Conservation (phyloP, 2,113 vertebrate genomes). For the Rhinolophus ferrumequinum region DNA sequence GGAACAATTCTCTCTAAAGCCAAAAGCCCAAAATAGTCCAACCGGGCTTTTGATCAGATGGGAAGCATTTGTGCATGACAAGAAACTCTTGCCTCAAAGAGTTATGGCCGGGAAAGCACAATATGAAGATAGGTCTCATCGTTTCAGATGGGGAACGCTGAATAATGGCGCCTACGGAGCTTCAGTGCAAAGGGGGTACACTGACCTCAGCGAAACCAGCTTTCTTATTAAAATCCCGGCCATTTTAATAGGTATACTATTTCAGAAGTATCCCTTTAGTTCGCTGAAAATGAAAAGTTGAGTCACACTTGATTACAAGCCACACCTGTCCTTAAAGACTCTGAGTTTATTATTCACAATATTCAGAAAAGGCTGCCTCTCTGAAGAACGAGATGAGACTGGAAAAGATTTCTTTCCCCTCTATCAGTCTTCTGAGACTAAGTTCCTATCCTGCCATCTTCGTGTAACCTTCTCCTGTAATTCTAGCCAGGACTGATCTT, state of each 20-base stretch:
- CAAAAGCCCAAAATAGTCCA: constrained; percentile 72
- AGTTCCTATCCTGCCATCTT: too few species aligned
- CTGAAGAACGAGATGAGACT: neutral
- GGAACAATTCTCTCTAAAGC: constrained; percentile 65
- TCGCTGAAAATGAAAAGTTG: neutral
- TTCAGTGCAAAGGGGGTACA: neutral
- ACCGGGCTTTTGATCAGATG: constrained; percentile 50
- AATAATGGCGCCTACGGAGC: neutral
- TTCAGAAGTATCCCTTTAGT: neutral
- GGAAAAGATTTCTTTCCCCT: neutral
- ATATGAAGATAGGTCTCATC: neutral
- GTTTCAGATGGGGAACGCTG: neutral
- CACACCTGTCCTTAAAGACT: neutral
- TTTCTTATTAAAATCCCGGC: neutral
- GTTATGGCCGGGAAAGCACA: constrained; percentile 55
- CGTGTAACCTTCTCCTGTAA: neutral
- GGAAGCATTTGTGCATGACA: constrained; percentile 69
- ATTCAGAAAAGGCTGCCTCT: neutral
- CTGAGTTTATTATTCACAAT: neutral
- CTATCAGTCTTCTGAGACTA: neutral
- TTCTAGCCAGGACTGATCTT: neutral
- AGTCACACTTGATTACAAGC: neutral
- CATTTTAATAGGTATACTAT: neutral
- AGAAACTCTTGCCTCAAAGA: constrained; percentile 54
- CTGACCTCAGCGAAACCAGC: neutral